phyloP scores from a whole-genome alignment of 1,140 invertebrate species.

The Drosophila arizonae region DNA sequence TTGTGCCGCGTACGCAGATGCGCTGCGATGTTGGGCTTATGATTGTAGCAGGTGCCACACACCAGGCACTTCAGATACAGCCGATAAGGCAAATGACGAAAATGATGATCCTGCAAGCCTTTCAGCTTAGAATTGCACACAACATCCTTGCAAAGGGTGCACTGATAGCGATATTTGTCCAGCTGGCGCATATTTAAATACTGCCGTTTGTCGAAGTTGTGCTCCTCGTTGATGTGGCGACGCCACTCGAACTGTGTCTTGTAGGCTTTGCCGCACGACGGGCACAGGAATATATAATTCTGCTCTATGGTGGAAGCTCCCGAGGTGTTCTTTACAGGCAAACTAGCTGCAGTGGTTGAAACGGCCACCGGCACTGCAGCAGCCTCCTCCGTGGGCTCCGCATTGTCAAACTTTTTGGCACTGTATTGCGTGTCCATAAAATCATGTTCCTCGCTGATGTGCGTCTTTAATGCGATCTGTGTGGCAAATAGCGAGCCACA shows the following conservation, averaged over 20 bases:
- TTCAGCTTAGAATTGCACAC: conserved; percentile 76
- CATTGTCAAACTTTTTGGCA: conserved; percentile 40
- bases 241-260: conserved; percentile 76
- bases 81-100: conserved; percentile 70
- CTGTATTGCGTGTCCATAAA: conserved; percentile 38
- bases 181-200: conserved; percentile 72
- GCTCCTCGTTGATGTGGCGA: conserved; percentile 75
- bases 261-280: conserved; percentile 69
- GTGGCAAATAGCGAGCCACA: conserved; percentile 64
- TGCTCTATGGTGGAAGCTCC: conserved; percentile 57
- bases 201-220: conserved; percentile 75
- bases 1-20: conserved; percentile 71
- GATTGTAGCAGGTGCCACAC: conserved; percentile 79
- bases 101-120: conserved; percentile 77
- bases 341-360: neutral
- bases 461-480: conserved; percentile 53
- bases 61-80: conserved; percentile 74
- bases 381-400: conserved; percentile 20
- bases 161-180: conserved; percentile 77
- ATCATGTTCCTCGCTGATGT: conserved; percentile 67
- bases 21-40: conserved; percentile 75
- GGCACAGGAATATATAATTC: conserved; percentile 74
- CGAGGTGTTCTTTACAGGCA: conserved; percentile 9
- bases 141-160: conserved; percentile 69
- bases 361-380: neutral